phyloP scores from a whole-genome alignment of 2,113 vertebrate species.

The Oncorhynchus nerka region DNA sequence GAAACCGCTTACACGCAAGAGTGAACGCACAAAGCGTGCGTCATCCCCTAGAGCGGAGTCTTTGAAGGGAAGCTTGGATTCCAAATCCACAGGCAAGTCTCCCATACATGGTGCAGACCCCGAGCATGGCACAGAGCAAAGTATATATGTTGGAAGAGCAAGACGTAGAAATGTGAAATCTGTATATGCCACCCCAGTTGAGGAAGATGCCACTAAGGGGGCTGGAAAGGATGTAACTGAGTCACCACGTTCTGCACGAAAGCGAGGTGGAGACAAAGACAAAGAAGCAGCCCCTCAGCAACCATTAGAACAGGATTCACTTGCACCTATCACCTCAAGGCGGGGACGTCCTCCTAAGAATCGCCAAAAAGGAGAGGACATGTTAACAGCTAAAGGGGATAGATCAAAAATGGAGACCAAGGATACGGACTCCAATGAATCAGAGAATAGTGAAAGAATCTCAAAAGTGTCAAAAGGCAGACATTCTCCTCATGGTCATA shows the following conservation, averaged over 20 bases:
- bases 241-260: constrained; percentile 84
- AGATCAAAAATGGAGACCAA: constrained; percentile 76
- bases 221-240: constrained; percentile 81
- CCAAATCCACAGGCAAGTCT: constrained; percentile 83
- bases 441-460: constrained; percentile 74
- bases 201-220: constrained; percentile 78
- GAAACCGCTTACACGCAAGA: constrained; percentile 91
- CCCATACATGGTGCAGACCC: constrained; percentile 81
- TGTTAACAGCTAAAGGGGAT: constrained; percentile 74
- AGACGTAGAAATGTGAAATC: constrained; percentile 92
- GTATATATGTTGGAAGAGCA: constrained; percentile 80
- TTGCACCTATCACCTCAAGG: constrained; percentile 69
- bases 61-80: constrained; percentile 75
- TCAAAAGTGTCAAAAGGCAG: constrained; percentile 69
- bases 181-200: constrained; percentile 88
- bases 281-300: constrained; percentile 41
- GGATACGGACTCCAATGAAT: constrained; percentile 82
- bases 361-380: constrained; percentile 80
- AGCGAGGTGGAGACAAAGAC: constrained; percentile 84
- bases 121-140: constrained; percentile 78
- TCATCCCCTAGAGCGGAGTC: constrained; percentile 88
- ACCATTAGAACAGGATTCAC: constrained; percentile 67
- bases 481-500: constrained; percentile 70
- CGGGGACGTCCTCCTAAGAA: constrained; percentile 91
- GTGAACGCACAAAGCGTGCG: constrained; percentile 91